Base-by-base conservation (phyloP, 1,140 invertebrate species). In the Pseudomyrmex gracilis region DNA sequence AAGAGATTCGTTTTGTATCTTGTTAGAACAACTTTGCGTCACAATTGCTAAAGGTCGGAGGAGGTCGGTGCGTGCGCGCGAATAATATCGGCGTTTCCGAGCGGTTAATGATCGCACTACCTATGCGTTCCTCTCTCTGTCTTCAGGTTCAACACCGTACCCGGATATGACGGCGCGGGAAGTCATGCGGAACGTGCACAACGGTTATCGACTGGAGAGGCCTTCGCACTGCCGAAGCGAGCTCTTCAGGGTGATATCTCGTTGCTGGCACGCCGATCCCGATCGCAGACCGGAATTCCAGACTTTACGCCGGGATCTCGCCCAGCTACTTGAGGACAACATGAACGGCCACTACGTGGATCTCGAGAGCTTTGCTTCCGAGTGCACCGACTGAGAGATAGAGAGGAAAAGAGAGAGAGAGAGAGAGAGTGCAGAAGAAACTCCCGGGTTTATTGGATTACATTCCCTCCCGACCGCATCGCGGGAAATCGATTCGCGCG, bases 141-240 rank as follows among this genome's bases (percentile, higher is more conserved):
- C 34, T 34, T 78, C 53, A 97, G 97, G 97, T 77, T 97, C 97
- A 22, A 98, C 97, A 88, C 97, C 97, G 1, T 98, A 98, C 92
- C 96, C 97, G 22, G 96, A 97, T 58, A 96, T 97, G 95, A 96
- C 96, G 20, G 97, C 97, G 0, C 94, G 97, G 1, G 97, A 98
- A 91, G 97, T 98, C 13, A 96, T 97, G 92, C 94, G 96, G 1
- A 95, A 96, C 61, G 97, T 98, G 58, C 95, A 96, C 15, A 96
- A 96, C 84, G 97, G 97, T 47, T 96, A 97, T 90, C 95, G 97
- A 2, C 94, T 97, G 8, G 97, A 97, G 85, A 94, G 97, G 82
- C 97, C 97, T 1, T 95, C 96, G 55, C 97, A 97, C 92, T 97
- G 97, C 91, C 95, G 96, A 73, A 96, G 96, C 61, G 96, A 97